Percentiles rank a stretch among this genome's conserved stretches.
These are phyloP conservation scores for Caenorhabditis sp. DNA, from an alignment of 2,888 invertebrate genomes.

Conservation along the genomic window DNA sequence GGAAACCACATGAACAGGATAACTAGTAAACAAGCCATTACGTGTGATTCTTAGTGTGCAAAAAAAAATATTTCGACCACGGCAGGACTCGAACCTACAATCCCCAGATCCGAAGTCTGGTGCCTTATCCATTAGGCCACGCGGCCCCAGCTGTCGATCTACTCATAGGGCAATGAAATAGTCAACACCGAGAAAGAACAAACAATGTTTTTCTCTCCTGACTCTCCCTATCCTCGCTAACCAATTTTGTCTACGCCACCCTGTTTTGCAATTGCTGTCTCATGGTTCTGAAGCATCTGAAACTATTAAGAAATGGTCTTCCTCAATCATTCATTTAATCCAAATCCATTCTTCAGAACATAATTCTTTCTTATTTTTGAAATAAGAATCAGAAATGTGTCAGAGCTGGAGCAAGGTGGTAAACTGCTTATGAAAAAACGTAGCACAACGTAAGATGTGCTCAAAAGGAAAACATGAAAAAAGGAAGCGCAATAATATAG, in stretches of 20 bases:
- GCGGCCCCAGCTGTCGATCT: conserved; percentile 62
- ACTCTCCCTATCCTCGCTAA: neutral
- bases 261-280: too few relatives aligned
- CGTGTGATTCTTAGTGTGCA: neutral
- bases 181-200: neutral
- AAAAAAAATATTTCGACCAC: conserved; percentile 66
- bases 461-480: conserved; percentile 2
- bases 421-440: conserved; percentile 23
- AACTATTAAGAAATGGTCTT: neutral
- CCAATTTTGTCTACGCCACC: neutral
- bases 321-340: conserved; percentile 12
- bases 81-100: conserved; percentile 73
- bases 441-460: conserved; percentile 14
- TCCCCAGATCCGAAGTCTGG: conserved; percentile 77
- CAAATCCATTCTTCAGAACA: conserved; percentile 7
- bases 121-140: conserved; percentile 78
- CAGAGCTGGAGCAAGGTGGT: neutral
- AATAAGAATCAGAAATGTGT: conserved; percentile 1
- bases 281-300: too few relatives aligned
- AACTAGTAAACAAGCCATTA: too few relatives aligned
- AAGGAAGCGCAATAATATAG: neutral
- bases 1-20: neutral
- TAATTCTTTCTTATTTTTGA: neutral
- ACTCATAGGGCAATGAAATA: neutral
- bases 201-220: neutral